Conservation (phyloP, 1,140 invertebrate genomes). For the Drosophila lini region DNA sequence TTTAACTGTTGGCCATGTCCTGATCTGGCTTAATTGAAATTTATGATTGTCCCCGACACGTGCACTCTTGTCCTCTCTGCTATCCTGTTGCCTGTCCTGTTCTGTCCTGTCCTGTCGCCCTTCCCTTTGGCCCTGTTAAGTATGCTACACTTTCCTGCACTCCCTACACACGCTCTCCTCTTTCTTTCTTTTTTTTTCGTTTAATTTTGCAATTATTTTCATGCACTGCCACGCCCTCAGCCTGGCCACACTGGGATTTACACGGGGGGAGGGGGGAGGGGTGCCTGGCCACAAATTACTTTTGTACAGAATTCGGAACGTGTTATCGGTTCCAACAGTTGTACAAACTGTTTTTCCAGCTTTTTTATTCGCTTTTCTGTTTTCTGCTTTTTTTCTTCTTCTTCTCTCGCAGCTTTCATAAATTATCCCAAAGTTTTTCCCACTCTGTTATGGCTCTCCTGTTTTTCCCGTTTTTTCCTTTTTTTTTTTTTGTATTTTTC, state of each 20-base stretch:
- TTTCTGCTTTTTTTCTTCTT: neutral
- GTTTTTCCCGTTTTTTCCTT: too few relatives aligned
- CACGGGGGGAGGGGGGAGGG: neutral
- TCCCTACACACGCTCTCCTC: neutral
- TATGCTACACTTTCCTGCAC: conserved; percentile 63
- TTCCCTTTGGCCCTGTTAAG: conserved; percentile 36
- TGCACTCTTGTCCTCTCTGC: conserved; percentile 11
- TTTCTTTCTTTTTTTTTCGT: conserved; percentile 12
- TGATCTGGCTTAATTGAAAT: conserved; percentile 74
- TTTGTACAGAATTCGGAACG: conserved; percentile 68
- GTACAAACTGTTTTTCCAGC: conserved; percentile 58
- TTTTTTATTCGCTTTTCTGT: conserved; percentile 3
- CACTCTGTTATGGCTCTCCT: conserved; percentile 27
- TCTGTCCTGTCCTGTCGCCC: neutral
- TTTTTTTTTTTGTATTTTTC: conserved; percentile 40
- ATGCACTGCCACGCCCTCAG: conserved; percentile 51
- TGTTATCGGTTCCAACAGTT: conserved; percentile 77
- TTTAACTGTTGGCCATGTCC: conserved; percentile 50
- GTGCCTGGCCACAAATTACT: conserved; percentile 67
- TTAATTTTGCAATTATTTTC: conserved; percentile 78
- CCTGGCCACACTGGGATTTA: conserved; percentile 16
- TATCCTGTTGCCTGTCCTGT: conserved; percentile 3
- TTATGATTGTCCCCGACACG: conserved; percentile 63
- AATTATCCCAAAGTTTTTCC: conserved; percentile 57
- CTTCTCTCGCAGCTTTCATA: conserved; percentile 42